Base-by-base conservation (phyloP, 53 echinoderm and acorn worm genomes). In the Hippasteria phrygiana region DNA sequence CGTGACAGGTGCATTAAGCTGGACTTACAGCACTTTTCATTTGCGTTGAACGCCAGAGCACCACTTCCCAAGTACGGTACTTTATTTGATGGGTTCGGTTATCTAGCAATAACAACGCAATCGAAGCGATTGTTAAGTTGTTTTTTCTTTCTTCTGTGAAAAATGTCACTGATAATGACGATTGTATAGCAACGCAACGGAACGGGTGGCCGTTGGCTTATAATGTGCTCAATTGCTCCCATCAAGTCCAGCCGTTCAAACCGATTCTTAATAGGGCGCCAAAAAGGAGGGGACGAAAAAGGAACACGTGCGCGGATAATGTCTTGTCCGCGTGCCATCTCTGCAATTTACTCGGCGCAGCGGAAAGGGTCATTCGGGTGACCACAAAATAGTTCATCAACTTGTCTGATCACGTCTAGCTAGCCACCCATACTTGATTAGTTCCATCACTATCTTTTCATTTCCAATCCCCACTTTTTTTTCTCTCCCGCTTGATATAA, bases 351-450 rank as follows among this genome's bases (percentile, higher is more conserved):
- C 54, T 11, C 20, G 54, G 54, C 54, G 54, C 20, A 22, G 59
- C 59, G 1, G 24, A n/a, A 18, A 9, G 59, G 56, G 22, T 22
- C 59, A 59, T 22, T 17, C n/a, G 26, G n/a, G 20, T 2, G 59
- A 59, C 59, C 26, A 59, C 59, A 59, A 26, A 59, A 54, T 24
- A 59, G 59, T 59, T 18, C 59, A 59, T 59, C 59, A 59, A 17
- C 59, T 59, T 59, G 59, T 26, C 59, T 59, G 26, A 22, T 59
- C 8, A 26, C 59, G 59, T 59, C 26, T 59, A 26, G 7, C 59
- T 1, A 59, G 7, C 59, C 13, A 59, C n/a, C 59, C 22, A 59
- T 59, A 26, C 59, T 2, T 59, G 59, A 20, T 59, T 22, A 59
- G 7, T 7, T 26, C 27, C 1, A n/a, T 6, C 22, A 26, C 59